These are phyloP conservation scores for Myiagra hebetior DNA, from an alignment of 2,113 vertebrate species.

Conservation along the genomic window DNA sequence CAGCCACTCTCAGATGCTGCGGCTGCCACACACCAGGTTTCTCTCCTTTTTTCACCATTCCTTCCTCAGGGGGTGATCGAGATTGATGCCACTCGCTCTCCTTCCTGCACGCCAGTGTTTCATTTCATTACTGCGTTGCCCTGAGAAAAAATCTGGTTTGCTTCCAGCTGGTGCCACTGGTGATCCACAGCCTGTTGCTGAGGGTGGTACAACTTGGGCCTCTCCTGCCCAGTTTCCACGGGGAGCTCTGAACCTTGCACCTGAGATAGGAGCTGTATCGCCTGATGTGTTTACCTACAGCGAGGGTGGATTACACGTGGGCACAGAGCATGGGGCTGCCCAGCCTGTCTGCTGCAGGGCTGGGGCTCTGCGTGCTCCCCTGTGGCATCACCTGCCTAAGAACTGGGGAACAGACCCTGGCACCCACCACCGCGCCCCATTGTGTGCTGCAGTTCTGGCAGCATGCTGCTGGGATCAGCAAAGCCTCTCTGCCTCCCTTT, in stretches of 20 bases:
- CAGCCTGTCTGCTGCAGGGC: neutral
- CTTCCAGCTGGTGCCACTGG: neutral
- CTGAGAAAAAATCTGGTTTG: neutral
- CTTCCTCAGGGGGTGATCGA: neutral
- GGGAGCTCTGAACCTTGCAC: neutral
- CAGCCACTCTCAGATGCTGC: neutral
- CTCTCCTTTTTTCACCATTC: neutral
- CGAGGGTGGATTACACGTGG: fast-evolving
- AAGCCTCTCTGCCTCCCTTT: neutral
- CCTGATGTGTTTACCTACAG: neutral
- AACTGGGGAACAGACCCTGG: neutral
- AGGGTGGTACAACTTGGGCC: neutral
- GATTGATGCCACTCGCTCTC: neutral
- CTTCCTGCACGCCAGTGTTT: neutral
- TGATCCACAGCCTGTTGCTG: neutral
- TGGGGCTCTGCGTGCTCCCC: neutral
- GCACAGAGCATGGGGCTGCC: neutral
- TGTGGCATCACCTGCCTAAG: fast-evolving
- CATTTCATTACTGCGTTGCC: neutral
- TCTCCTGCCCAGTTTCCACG: neutral
- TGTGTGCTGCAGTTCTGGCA: neutral
- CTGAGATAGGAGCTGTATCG: neutral
- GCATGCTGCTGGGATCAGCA: fast-evolving
- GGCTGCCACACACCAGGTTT: neutral
- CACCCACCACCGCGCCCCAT: fast-evolving